These are phyloP conservation scores for Dryocosmus kuriphilus DNA, from an alignment of 2,888 invertebrate genomes.

Conservation along the genomic window DNA sequence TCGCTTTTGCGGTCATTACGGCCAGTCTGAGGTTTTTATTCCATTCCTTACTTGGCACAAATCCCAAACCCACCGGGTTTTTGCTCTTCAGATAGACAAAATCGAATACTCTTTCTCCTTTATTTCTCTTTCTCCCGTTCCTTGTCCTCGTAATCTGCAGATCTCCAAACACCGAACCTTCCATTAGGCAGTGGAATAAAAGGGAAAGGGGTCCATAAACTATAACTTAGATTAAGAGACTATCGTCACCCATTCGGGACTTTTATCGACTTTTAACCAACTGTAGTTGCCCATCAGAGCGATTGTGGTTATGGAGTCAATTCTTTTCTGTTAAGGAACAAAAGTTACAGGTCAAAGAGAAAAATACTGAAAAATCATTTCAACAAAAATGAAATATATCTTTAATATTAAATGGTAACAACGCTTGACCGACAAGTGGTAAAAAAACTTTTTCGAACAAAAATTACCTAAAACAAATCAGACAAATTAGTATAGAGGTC, in stretches of 20 bases:
- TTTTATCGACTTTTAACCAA: constrained; percentile 20
- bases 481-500: too few species aligned
- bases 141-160: constrained; percentile 24
- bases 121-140: constrained; percentile 5
- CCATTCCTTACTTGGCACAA: constrained; percentile 37
- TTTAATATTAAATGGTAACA: too few species aligned
- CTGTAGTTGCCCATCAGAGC: constrained; percentile 5
- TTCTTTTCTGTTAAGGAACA: constrained; percentile 1
- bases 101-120: constrained; percentile 30
- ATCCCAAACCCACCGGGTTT: constrained; percentile 39
- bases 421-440: too few species aligned
- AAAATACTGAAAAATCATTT: too few species aligned
- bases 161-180: constrained; percentile 30
- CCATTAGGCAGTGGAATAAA: constrained; percentile 25
- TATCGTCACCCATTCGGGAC: constrained; percentile 14
- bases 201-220: constrained; percentile 32
- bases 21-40: constrained; percentile 35
- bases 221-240: constrained; percentile 35
- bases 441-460: too few species aligned
- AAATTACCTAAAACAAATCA: too few species aligned
- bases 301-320: constrained; percentile 11
- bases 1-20: constrained; percentile 66
- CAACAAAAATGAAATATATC: too few species aligned
- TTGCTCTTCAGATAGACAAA: constrained; percentile 31
- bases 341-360: too few species aligned